phyloP scores from a whole-genome alignment of 1,140 invertebrate species.

The Cepaea nemoralis region DNA sequence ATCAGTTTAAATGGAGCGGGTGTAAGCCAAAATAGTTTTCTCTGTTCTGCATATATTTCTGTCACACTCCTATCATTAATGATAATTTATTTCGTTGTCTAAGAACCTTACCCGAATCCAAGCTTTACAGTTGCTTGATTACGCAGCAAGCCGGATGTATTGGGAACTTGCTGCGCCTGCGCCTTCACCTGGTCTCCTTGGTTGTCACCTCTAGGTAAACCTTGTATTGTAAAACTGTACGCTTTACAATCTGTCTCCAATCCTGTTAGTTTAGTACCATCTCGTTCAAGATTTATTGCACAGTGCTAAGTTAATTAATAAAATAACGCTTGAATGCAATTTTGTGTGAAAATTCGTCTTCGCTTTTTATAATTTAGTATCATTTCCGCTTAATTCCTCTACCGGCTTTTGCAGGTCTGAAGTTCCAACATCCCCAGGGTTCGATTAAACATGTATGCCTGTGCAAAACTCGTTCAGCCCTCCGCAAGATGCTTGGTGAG shows the following conservation, averaged over 20 bases:
- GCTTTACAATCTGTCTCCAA: background rate
- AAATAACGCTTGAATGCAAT: background rate
- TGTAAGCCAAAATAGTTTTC: too few species aligned
- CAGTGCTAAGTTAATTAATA: background rate
- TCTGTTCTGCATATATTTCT: too few species aligned
- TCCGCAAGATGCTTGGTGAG: conserved; percentile 58
- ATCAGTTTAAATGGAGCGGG: too few species aligned
- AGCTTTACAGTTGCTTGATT: too few species aligned
- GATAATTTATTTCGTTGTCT: too few species aligned
- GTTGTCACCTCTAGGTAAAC: conserved; percentile 51
- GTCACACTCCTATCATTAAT: too few species aligned
- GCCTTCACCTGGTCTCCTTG: conserved; percentile 44
- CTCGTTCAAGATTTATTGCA: background rate
- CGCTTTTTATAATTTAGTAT: background rate
- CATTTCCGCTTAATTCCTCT: conserved; percentile 6
- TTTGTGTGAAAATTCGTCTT: background rate
- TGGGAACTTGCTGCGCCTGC: conserved; percentile 41
- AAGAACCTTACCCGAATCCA: too few species aligned
- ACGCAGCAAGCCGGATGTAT: conserved; percentile 28
- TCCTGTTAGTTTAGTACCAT: background rate
- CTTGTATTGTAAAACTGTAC: background rate
- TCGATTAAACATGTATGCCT: conserved; percentile 52
- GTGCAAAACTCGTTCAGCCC: conserved; percentile 57
- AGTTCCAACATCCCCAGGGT: conserved; percentile 10
- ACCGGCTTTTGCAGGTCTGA: conserved; percentile 45